phyloP scores from a whole-genome alignment of 2,113 vertebrate genomes.

The Sclerurus mexicanus region DNA sequence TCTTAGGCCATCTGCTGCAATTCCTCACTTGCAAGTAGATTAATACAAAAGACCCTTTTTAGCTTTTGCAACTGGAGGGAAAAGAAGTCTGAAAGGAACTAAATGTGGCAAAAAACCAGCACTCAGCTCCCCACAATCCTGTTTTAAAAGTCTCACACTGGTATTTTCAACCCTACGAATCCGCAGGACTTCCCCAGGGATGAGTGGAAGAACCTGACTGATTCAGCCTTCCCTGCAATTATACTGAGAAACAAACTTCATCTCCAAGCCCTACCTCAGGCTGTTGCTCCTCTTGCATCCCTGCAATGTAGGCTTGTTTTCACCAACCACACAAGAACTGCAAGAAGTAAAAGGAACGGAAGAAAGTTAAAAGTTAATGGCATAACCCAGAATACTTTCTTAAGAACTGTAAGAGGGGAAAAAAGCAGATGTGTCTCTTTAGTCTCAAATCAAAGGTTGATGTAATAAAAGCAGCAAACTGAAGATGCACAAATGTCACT shows the following conservation, averaged over 20 bases:
- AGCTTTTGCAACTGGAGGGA: background rate
- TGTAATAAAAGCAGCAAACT: background rate
- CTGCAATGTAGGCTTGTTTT: background rate
- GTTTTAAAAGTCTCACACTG: background rate
- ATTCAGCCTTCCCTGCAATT: background rate
- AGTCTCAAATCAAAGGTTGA: background rate
- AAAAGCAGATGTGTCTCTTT: background rate
- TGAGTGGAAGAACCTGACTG: background rate
- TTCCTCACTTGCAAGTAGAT: background rate
- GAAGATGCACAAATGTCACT: background rate
- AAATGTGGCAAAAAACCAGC: background rate
- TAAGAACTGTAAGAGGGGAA: background rate
- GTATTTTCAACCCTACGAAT: background rate
- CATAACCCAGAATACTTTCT: background rate
- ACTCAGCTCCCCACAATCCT: fast-evolving
- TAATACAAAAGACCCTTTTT: background rate
- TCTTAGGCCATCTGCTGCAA: background rate
- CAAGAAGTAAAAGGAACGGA: background rate
- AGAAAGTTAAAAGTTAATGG: background rate
- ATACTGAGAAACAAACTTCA: background rate
- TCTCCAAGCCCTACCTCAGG: slow-evolving; percentile 58
- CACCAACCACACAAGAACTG: slow-evolving; percentile 32
- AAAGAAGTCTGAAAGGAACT: background rate
- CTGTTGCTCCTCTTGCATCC: slow-evolving; percentile 65
- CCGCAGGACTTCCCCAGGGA: background rate